Base-by-base conservation (phyloP, 2,888 invertebrate species). In the Protodeltote pygarga region DNA sequence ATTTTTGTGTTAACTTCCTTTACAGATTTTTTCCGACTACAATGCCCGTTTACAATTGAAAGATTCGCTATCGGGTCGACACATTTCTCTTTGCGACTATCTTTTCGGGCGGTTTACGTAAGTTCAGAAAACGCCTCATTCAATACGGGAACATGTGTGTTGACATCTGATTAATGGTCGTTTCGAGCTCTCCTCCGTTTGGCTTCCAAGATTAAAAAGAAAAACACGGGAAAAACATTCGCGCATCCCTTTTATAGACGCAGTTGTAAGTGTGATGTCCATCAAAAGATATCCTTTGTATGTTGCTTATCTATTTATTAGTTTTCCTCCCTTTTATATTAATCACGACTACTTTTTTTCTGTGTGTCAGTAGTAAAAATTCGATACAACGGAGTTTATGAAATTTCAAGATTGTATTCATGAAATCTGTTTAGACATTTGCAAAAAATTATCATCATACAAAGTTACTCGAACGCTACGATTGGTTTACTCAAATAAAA, bases 81-180 rank as follows among this genome's bases (percentile, higher is more conserved):
- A 72, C 67, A 70, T 75, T 73, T 70, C 71, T 71, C 65, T 68
- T 64, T 44, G 54, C 51, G 58, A 59, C 72, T 71, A 75, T 79
- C 72, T 75, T 71, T 68, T 61, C 59, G 49, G 57, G 54, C 54
- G 66, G 72, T 74, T 75, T 72, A 60, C 73, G 73, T 67, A 73
- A 71, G 72, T 73, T 73, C 65, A 57, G 58, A 40, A 54, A 65
- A 70, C 62, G 59, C 62, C 67, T 73, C 71, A 75, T 77, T 76
- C 78, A 72, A 77, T 75, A 71, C 48, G 60, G 64, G 53, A 71
- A 73, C 73, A 75, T 75, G 63, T 75, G 74, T 77, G 79, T 76
- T 77, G 83, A 79, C 85, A 73, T 77, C 77, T 79, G 84, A 85
- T 84, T 81, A 83, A 85, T 84, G 78, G 73, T 55, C 67, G 63